A percentile compares a stretch with the other conserved stretches of the same genome.
These are phyloP conservation scores for Thereva nobilitata DNA, from an alignment of 2,888 invertebrate species.

Conservation along the genomic window DNA sequence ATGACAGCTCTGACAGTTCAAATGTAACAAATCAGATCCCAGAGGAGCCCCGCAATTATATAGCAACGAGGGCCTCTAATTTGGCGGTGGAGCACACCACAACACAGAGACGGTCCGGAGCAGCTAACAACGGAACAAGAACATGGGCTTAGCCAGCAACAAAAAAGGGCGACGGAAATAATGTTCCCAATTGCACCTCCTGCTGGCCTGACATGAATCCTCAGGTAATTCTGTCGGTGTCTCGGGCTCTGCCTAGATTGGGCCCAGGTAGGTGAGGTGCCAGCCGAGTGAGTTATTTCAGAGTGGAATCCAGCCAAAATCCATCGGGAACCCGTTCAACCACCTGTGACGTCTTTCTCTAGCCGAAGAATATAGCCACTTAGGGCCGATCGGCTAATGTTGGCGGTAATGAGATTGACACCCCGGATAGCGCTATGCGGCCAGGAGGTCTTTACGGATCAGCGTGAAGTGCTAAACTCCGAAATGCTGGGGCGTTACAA, in stretches of 20 bases:
- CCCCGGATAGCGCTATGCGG: slow-evolving; percentile 11
- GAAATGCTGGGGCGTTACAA: slow-evolving; percentile 24
- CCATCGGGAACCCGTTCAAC: not conserved
- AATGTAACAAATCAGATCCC: slow-evolving; percentile 29
- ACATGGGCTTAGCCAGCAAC: slow-evolving; percentile 23
- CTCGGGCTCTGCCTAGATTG: slow-evolving; percentile 22
- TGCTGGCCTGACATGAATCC: slow-evolving; percentile 19
- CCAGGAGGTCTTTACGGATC: not conserved
- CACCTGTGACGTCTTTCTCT: slow-evolving; percentile 22
- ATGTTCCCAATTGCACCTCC: slow-evolving; percentile 31
- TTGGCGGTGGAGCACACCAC: slow-evolving; percentile 12
- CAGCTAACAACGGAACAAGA: slow-evolving; percentile 26
- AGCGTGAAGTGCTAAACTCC: slow-evolving; percentile 10
- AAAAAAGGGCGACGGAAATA: slow-evolving; percentile 20
- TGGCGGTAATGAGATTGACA: slow-evolving; percentile 29
- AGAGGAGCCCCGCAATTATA: slow-evolving; percentile 18
- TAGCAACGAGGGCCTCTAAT: slow-evolving; percentile 31
- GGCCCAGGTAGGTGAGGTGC: slow-evolving; percentile 2
- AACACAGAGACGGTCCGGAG: slow-evolving; percentile 4
- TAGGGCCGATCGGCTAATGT: slow-evolving; percentile 14
- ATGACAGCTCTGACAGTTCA: slow-evolving; percentile 30
- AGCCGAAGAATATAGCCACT: not conserved
- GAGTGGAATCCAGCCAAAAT: not conserved
- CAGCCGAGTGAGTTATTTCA: slow-evolving; percentile 26
- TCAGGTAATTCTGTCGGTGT: slow-evolving; percentile 12